phyloP scores from a whole-genome alignment of 2,888 invertebrate genomes.

The Diachrysia chrysitis region DNA sequence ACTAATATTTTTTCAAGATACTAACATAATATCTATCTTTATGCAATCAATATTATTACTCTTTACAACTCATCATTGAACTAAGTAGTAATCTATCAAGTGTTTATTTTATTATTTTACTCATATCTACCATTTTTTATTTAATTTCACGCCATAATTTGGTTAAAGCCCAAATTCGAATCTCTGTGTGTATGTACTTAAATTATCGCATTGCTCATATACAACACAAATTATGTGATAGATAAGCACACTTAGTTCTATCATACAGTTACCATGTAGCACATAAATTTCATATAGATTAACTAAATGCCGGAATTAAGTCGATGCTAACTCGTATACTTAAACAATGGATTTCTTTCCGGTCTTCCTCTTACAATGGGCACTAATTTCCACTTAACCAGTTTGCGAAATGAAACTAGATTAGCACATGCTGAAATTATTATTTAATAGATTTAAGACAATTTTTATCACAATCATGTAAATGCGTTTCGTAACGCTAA shows the following conservation, averaged over 20 bases:
- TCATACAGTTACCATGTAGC: background rate
- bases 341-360: constrained; percentile 17
- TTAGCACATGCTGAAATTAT: constrained; percentile 15
- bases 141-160: background rate
- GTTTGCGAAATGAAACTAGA: constrained; percentile 34
- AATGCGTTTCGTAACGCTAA: constrained; percentile 31
- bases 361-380: constrained; percentile 32
- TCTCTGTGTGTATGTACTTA: background rate
- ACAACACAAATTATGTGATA: background rate
- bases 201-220: background rate
- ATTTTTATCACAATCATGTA: constrained; percentile 12
- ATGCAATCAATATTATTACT: too few relatives aligned
- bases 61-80: too few relatives aligned
- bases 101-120: too few relatives aligned
- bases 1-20: too few relatives aligned
- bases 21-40: too few relatives aligned
- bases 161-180: background rate
- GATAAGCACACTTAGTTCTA: background rate
- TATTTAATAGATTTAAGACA: constrained; percentile 9
- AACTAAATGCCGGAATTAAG: background rate
- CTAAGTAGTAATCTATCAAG: too few relatives aligned
- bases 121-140: too few relatives aligned
- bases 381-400: constrained; percentile 39
- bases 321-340: background rate
- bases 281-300: background rate